These are phyloP conservation scores for Macrosiphum euphorbiae DNA, from an alignment of 2,888 invertebrate genomes.

Conservation along the genomic window DNA sequence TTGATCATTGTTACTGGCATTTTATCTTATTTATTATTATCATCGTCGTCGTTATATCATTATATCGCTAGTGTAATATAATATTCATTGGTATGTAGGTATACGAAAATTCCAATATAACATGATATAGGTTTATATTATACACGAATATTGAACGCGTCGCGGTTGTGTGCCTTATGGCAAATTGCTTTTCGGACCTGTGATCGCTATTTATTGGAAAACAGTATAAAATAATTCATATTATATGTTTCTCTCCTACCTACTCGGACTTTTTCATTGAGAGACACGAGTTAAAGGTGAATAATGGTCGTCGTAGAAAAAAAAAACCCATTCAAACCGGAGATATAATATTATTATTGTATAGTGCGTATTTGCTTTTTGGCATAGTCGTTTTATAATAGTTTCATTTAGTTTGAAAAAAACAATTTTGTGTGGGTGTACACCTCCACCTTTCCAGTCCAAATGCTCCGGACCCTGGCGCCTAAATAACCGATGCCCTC, in stretches of 20 bases:
- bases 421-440: slow-evolving; percentile 13
- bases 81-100: not conserved
- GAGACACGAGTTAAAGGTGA: not conserved
- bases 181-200: not conserved
- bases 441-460: not conserved
- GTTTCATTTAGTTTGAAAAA: slow-evolving; percentile 2
- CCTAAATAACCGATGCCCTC: slow-evolving; percentile 46
- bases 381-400: not conserved
- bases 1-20: slow-evolving; percentile 38
- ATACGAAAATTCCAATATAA: not conserved
- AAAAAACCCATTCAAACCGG: not conserved
- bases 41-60: not conserved
- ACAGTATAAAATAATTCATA: not conserved
- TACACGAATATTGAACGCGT: not conserved
- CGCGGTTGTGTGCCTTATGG: slow-evolving; percentile 29
- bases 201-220: not conserved
- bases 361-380: not conserved
- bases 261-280: not conserved
- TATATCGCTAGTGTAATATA: not conserved
- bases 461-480: slow-evolving; percentile 18
- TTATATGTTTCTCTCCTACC: not conserved
- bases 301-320: not conserved
- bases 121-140: not conserved
- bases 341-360: not conserved
- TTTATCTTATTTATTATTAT: slow-evolving; percentile 8